These are phyloP conservation scores for Emys orbicularis DNA, from an alignment of 2,797 vertebrate species.

Conservation along the genomic window DNA sequence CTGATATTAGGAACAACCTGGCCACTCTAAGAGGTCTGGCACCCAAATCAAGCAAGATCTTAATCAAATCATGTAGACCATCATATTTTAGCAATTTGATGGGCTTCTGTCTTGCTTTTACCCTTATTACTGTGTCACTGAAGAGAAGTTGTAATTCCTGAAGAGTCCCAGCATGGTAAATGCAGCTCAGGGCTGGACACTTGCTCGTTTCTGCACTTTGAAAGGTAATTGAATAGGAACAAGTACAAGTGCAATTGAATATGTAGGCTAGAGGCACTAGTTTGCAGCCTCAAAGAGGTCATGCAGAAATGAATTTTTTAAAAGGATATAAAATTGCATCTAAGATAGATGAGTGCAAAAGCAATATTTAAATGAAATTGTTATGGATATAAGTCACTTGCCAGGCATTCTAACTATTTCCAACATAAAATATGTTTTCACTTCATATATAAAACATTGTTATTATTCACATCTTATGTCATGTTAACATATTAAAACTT, in stretches of 20 bases:
- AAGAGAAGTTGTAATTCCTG: slow-evolving; percentile 80
- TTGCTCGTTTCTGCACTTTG: slow-evolving; percentile 81
- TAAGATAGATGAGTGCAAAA: slow-evolving; percentile 93
- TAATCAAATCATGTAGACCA: slow-evolving; percentile 65
- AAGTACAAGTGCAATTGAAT: slow-evolving; percentile 90
- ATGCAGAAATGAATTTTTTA: slow-evolving; percentile 93
- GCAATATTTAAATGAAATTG: slow-evolving; percentile 94
- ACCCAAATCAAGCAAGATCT: slow-evolving; percentile 61
- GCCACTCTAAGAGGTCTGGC: slow-evolving; percentile 45
- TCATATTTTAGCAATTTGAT: slow-evolving; percentile 65
- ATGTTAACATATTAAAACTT: slow-evolving; percentile 88
- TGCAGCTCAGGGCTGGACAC: slow-evolving; percentile 83
- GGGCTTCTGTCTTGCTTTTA: slow-evolving; percentile 69
- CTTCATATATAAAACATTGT: slow-evolving; percentile 89
- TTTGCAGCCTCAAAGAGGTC: slow-evolving; percentile 90
- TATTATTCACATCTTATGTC: slow-evolving; percentile 86
- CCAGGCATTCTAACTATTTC: slow-evolving; percentile 85
- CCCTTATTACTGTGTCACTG: slow-evolving; percentile 63
- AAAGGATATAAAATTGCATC: slow-evolving; percentile 93
- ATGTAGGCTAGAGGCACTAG: slow-evolving; percentile 88
- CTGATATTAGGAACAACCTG: slow-evolving; percentile 56
- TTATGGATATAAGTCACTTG: slow-evolving; percentile 89
- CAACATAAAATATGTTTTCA: slow-evolving; percentile 88
- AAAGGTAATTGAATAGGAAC: slow-evolving; percentile 93
- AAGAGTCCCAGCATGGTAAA: slow-evolving; percentile 80